Evolutionary conservation across 2,888 invertebrate species (phyloP), one percentile per base, ranked within the genome.

Genomic region (Odontomyia ornata): DNA sequence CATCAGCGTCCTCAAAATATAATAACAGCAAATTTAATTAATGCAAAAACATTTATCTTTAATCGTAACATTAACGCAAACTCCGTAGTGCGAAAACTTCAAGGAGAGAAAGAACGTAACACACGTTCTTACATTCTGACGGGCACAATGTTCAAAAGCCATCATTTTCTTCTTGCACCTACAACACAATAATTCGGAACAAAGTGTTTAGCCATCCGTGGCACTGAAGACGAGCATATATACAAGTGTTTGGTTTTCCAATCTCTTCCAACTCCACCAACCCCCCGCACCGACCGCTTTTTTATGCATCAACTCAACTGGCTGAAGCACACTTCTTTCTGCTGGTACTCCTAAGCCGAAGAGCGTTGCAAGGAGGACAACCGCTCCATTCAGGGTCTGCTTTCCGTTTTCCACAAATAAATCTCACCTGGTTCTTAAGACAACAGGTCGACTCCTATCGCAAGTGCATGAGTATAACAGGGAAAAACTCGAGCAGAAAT

Each of bases 201-300:
- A 73, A 73, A 73, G 73, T 73, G 73, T 60, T 73, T 57, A 73
- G 73, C 73, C 73, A 73, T 73, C 73, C 73, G 60, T 73, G 60
- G 13, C 36, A 60, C 23, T 30, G 72, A 57, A 73, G 47, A 47
- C 3, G 36, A 36, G 9, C 36, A 36, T 36, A 46, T 46, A 13
- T 21, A 46, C 15, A 69, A 28, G 25, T 47, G 47, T 36, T 36
- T 69, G 47, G 23, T 64, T 25, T 28, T 15, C 18, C 64, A 15
- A 52, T 23, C 60, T 36, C 36, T 9, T 36, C 36, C 36, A 36
- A 36, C 36, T 5, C 36, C 36, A n/a, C 9, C 36, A 36, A 9
- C 36, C 36, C 9, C 3, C 36, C 9, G 3, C 36, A 9, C 36
- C 3, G 18, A 4, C 25, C 18, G 3, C 7, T 60, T 21, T 60